These are phyloP conservation scores for Phengaris alcon DNA, from an alignment of 2,888 invertebrate genomes.

Conservation along the genomic window DNA sequence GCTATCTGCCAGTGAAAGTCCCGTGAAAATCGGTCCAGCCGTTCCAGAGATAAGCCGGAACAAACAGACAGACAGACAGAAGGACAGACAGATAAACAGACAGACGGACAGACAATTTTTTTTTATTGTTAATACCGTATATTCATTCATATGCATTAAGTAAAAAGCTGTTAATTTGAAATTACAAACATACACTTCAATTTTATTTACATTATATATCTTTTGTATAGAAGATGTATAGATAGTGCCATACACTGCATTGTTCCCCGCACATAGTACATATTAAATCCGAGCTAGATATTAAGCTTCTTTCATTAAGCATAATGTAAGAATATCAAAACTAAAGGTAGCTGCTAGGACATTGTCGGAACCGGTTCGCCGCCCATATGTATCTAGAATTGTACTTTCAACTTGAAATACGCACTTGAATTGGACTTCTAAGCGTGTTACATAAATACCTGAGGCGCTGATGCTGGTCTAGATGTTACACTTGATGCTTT, in stretches of 20 bases:
- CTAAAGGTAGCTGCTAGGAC: constrained; percentile 57
- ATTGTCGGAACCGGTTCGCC: constrained; percentile 64
- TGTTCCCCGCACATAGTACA: background rate
- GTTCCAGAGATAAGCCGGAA: too few relatives aligned
- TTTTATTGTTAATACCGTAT: too few relatives aligned
- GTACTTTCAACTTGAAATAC: constrained; percentile 20
- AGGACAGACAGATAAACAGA: too few relatives aligned
- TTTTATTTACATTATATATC: too few relatives aligned
- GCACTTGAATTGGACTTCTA: constrained; percentile 13
- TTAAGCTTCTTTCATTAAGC: constrained; percentile 19
- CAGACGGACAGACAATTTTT: too few relatives aligned
- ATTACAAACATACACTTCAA: too few relatives aligned
- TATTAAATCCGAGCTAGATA: background rate
- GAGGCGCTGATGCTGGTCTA: background rate
- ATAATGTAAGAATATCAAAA: constrained; percentile 33
- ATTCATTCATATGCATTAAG: too few relatives aligned
- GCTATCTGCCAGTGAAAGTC: too few relatives aligned
- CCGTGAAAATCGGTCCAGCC: too few relatives aligned
- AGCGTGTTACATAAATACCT: background rate
- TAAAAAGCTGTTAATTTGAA: too few relatives aligned
- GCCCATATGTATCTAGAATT: constrained; percentile 25
- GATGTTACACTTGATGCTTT: background rate
- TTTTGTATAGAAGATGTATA: too few relatives aligned
- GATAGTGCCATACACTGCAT: background rate
- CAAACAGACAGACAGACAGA: too few relatives aligned